Conservation (phyloP, 1,140 invertebrate genomes). For the Acarapis woodi region DNA sequence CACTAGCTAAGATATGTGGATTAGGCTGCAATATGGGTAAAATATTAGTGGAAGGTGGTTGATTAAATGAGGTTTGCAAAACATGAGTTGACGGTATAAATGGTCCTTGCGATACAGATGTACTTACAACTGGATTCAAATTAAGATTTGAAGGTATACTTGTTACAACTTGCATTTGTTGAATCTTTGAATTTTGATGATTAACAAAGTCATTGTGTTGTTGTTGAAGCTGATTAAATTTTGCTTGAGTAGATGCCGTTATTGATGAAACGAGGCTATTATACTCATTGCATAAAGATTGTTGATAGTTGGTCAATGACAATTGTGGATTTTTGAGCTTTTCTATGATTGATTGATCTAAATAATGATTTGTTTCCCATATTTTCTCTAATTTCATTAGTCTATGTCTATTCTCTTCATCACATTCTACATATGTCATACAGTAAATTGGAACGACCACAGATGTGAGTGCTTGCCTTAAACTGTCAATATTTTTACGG, state of each 20-base stretch:
- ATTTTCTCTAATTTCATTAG: conserved; percentile 63
- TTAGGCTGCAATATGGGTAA: no score
- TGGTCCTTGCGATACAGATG: no score
- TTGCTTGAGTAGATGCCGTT: conserved; percentile 16
- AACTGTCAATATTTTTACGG: conserved; percentile 65
- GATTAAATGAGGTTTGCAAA: no score
- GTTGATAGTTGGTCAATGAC: conserved; percentile 14
- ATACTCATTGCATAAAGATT: conserved; percentile 43
- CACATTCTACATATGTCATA: conserved; percentile 44
- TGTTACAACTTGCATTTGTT: conserved; percentile 15
- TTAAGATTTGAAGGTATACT: neutral
- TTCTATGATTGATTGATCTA: conserved; percentile 48
- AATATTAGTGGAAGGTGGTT: no score
- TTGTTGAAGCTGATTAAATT: conserved; percentile 44
- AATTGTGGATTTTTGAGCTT: conserved; percentile 1
- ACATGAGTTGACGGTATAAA: no score
- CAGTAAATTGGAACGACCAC: conserved; percentile 92
- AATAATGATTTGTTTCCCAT: conserved; percentile 91
- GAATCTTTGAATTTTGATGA: conserved; percentile 36
- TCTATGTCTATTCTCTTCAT: conserved; percentile 57
- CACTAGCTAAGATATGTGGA: no score
- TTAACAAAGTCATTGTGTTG: conserved; percentile 81
- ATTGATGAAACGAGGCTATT: conserved; percentile 39
- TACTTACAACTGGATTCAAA: no score
- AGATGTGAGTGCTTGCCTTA: conserved; percentile 64